phyloP scores from a whole-genome alignment of 2,113 vertebrate species.

The Campylomormyrus numenius region DNA sequence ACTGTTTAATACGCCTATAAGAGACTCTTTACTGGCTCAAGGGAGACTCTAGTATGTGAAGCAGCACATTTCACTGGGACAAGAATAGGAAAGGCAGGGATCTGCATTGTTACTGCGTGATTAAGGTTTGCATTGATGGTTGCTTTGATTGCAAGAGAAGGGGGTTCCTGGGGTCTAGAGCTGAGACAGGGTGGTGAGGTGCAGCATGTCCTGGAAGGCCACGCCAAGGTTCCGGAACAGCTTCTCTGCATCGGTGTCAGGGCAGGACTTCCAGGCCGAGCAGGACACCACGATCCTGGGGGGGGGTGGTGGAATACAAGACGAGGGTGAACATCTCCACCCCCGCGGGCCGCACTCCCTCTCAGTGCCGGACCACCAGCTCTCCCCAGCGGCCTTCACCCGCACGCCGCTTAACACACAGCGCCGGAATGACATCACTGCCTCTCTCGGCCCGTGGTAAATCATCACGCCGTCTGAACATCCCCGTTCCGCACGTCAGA shows the following conservation, averaged over 20 bases:
- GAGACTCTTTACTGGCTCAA: neutral
- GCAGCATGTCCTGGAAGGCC: slow-evolving; percentile 74
- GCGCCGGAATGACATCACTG: neutral
- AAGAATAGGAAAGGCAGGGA: no score
- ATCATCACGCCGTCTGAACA: neutral
- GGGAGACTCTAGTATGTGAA: neutral
- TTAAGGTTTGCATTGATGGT: slow-evolving; percentile 68
- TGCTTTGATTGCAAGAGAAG: slow-evolving; percentile 31
- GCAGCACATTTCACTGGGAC: neutral
- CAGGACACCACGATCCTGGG: slow-evolving; percentile 69
- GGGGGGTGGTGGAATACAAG: slow-evolving; percentile 18
- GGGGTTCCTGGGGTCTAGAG: slow-evolving; percentile 51
- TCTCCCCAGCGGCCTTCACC: neutral
- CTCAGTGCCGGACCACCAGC: neutral
- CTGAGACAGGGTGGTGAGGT: slow-evolving; percentile 63
- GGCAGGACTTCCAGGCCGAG: slow-evolving; percentile 78
- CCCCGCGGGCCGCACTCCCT: neutral
- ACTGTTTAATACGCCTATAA: neutral
- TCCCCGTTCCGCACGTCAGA: neutral
- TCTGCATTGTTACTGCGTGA: slow-evolving; percentile 58
- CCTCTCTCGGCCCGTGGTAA: neutral
- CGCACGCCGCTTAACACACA: neutral
- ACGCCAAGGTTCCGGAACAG: slow-evolving; percentile 62
- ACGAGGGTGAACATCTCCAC: neutral
- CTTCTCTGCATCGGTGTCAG: slow-evolving; percentile 71